Evolutionary conservation across 2,113 vertebrate genomes (phyloP).

Genomic region (Oryzias javanicus): DNA sequence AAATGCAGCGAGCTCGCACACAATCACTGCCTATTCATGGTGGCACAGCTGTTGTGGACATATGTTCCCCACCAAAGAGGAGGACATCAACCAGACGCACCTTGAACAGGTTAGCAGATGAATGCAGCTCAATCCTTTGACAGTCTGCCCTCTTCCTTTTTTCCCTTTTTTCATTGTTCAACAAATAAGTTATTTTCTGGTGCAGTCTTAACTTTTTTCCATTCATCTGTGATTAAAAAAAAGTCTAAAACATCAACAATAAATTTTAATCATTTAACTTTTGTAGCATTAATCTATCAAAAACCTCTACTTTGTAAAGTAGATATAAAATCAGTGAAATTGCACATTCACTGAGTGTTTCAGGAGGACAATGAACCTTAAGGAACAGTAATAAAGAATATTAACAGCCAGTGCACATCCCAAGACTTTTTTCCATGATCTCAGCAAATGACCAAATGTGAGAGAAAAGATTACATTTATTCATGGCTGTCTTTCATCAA

Average conservation of each 20-base stretch:
- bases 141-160: slow-evolving; percentile 65
- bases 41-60: slow-evolving; percentile 80
- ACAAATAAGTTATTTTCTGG: slow-evolving; percentile 65
- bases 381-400: slow-evolving; percentile 48
- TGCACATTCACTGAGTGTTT: slow-evolving; percentile 33
- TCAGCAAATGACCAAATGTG: slow-evolving; percentile 69
- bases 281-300: not conserved
- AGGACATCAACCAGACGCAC: slow-evolving; percentile 75
- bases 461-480: slow-evolving; percentile 76
- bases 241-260: slow-evolving; percentile 1
- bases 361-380: slow-evolving; percentile 48
- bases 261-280: not conserved
- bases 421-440: slow-evolving; percentile 60
- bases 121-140: slow-evolving; percentile 71
- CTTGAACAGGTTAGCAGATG: slow-evolving; percentile 79
- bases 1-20: slow-evolving; percentile 71
- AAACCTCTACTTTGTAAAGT: not conserved
- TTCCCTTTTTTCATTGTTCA: slow-evolving; percentile 57
- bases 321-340: slow-evolving; percentile 27
- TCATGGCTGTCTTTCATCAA: slow-evolving; percentile 74
- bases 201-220: slow-evolving; percentile 51
- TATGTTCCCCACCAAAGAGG: slow-evolving; percentile 77
- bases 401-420: slow-evolving; percentile 54
- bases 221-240: slow-evolving; percentile 3
- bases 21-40: slow-evolving; percentile 73